These are phyloP conservation scores for Acleris laterana DNA, from an alignment of 2,888 invertebrate species.

Conservation along the genomic window DNA sequence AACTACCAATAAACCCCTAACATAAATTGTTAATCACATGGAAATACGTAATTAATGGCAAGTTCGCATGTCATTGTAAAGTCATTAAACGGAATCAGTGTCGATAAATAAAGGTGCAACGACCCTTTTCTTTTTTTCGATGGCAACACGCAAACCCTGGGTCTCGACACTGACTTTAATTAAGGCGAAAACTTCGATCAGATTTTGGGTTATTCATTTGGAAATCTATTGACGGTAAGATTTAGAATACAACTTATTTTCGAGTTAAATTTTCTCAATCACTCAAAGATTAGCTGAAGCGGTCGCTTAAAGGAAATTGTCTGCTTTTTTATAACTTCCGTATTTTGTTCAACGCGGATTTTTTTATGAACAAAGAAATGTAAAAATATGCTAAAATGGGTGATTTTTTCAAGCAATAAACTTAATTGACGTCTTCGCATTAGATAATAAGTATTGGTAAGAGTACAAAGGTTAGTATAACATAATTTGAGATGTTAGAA, in stretches of 20 bases:
- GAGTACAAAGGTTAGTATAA: background rate
- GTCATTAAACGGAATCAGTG: slow-evolving; percentile 30
- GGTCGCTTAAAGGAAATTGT: no score
- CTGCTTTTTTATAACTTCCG: no score
- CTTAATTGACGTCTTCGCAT: no score
- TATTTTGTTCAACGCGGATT: no score
- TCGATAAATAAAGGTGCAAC: slow-evolving; percentile 27
- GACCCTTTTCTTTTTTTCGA: slow-evolving; percentile 28
- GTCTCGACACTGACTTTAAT: slow-evolving; percentile 2
- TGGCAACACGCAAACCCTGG: slow-evolving; percentile 28
- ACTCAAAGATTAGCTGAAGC: no score
- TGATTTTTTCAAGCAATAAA: no score
- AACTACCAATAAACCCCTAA: no score
- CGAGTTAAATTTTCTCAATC: no score
- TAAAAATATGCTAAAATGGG: no score
- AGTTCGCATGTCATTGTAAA: slow-evolving; percentile 31
- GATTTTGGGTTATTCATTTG: slow-evolving; percentile 6
- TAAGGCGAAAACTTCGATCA: slow-evolving; percentile 1
- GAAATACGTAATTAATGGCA: slow-evolving; percentile 24
- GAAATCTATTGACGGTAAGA: background rate
- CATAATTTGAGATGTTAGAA: background rate
- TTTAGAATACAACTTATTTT: no score
- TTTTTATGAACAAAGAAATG: no score
- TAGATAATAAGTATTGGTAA: no score
- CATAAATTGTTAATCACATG: slow-evolving; percentile 12